Evolutionary conservation across 2,113 vertebrate genomes (phyloP), one percentile per base, ranked within the genome.

Genomic region (Nettapus auritus): DNA sequence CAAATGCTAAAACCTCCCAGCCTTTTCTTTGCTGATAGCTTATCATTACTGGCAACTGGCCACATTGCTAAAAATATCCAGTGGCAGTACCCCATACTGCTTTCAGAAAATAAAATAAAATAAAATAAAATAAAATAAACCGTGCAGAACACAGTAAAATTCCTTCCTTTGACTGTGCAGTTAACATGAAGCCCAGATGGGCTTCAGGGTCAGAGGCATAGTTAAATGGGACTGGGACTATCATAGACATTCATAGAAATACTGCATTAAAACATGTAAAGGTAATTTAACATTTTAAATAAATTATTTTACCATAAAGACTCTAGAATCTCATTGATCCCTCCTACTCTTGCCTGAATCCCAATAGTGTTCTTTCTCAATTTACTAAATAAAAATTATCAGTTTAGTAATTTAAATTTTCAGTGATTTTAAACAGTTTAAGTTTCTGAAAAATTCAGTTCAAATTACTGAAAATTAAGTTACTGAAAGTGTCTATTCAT

Each of bases 41-140:
- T 78, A 48, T 84, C 16, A 95, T 89, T 85, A 92, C 81, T 92
- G 92, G 91, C 93, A 90, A 79, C 38, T 40, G 57, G 86, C 66
- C 91, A 71, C 16, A 33, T 63, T 46, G 23, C 78, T 89, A 89
- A 88, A 93, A 79, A 86, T 80, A 92, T 11, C 9, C 36, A 67
- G 46, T 34, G 3, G 31, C 40, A 59, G 19, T 20, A 63, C 23
- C 55, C 9, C 14, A 40, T 57, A 55, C 22, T 64, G 42, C 33
- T 86, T 64, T 77, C 69, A 79, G 22, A 71, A 44, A 67, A 46
- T 36, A 26, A 0, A 10, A 70, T 81, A 64, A n/a, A 40, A 40
- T 11, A 11, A 11, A 11, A 11, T 4, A 11, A 11, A 40, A 40
- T 6, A 6, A n/a, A 8, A 6, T 26, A 3, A 31, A 63, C 28